phyloP scores from a whole-genome alignment of 2,113 vertebrate genomes.

The Porphyrio hochstetteri region DNA sequence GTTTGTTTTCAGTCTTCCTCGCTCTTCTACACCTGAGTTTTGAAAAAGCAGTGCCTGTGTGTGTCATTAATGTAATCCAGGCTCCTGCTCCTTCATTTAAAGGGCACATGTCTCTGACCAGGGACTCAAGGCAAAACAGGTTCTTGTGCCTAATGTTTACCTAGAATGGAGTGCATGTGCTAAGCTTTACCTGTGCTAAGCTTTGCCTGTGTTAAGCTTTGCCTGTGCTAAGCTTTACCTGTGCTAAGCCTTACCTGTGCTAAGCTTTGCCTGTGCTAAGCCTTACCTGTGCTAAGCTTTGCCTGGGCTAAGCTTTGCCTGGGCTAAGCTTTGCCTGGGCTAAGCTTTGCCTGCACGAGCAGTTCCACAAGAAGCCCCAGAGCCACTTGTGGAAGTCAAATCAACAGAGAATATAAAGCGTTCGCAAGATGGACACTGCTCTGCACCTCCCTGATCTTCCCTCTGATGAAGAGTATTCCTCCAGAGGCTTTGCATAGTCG shows the following conservation, averaged over 20 bases:
- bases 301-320: background rate
- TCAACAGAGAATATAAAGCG: accelerated
- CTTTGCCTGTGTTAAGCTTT: too few species aligned
- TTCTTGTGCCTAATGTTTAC: background rate
- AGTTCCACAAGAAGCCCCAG: background rate
- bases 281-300: background rate
- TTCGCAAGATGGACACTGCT: accelerated
- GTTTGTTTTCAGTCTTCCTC: background rate
- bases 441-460: background rate
- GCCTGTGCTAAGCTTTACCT: too few species aligned
- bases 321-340: background rate
- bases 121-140: background rate
- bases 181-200: background rate
- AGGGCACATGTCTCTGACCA: background rate
- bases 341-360: background rate
- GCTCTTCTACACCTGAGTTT: background rate
- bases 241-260: too few species aligned
- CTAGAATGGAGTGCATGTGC: background rate
- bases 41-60: background rate
- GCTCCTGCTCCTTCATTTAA: background rate
- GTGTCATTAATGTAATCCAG: background rate
- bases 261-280: background rate
- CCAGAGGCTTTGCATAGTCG: background rate
- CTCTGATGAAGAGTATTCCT: background rate
- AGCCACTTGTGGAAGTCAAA: background rate